Percentiles rank a stretch among this genome's conserved stretches.
phyloP scores from a whole-genome alignment of 2,797 vertebrate genomes.

The Streptopelia turtur region DNA sequence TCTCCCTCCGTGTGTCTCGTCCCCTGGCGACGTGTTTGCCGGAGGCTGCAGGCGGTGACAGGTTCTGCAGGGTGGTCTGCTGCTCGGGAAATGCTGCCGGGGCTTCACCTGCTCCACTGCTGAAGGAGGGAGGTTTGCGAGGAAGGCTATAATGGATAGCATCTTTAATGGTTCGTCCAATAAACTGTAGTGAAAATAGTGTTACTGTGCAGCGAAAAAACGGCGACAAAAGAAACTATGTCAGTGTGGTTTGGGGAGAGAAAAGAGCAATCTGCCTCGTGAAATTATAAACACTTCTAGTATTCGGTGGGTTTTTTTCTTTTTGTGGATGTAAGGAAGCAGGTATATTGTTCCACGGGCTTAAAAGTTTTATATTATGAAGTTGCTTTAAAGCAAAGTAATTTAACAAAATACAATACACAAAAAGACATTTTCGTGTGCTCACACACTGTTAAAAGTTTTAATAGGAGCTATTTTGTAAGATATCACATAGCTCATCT shows the following conservation, averaged over 20 bases:
- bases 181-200: background rate
- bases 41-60: background rate
- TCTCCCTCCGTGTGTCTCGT: background rate
- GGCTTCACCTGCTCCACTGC: background rate
- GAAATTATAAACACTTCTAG: background rate
- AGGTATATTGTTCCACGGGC: background rate
- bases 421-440: background rate
- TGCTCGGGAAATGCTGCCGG: accelerated
- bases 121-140: accelerated
- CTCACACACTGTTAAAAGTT: background rate
- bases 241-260: background rate
- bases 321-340: background rate
- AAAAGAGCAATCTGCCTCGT: background rate
- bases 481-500: accelerated
- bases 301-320: background rate
- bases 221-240: background rate
- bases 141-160: accelerated
- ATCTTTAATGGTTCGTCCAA: accelerated
- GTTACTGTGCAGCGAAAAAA: background rate
- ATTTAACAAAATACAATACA: background rate
- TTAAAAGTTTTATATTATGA: background rate
- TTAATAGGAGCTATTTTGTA: background rate
- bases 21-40: background rate
- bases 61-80: background rate
- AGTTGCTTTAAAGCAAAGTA: background rate